phyloP scores from a whole-genome alignment of 37 sponge, comb jelly and placozoan species.

The Spongilla lacustris region DNA sequence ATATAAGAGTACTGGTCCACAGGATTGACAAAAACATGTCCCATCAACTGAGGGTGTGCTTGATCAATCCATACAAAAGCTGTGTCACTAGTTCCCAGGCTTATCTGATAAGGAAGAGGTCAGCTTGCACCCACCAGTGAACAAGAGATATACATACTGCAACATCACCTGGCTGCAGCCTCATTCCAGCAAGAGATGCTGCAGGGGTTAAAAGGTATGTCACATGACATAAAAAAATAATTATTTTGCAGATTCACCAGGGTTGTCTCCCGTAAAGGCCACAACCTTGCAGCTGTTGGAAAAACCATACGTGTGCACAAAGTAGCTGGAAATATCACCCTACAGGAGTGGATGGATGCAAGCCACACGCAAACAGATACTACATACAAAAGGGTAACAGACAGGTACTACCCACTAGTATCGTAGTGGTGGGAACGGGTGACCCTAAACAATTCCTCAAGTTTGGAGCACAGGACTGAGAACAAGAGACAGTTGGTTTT shows the following conservation, averaged over 20 bases:
- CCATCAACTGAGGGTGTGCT: constrained; percentile 85
- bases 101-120: constrained; percentile 1
- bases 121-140: too few species aligned
- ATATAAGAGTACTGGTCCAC: constrained; percentile 79
- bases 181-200: constrained; percentile 89
- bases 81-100: constrained; percentile 95
- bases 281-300: constrained; percentile 65
- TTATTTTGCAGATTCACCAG: constrained; percentile 29
- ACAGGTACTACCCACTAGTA: constrained; percentile 24
- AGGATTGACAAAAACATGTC: constrained; percentile 93
- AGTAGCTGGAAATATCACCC: constrained; percentile 84
- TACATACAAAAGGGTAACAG: neutral
- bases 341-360: constrained; percentile 2
- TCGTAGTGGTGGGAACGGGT: constrained; percentile 74
- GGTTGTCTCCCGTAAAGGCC: constrained; percentile 96
- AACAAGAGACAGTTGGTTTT: neutral
- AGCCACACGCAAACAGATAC: neutral
- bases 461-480: constrained; percentile 63
- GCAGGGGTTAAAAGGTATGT: neutral
- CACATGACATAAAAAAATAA: neutral
- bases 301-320: constrained; percentile 77
- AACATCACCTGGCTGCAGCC: constrained; percentile 82
- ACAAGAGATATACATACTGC: constrained; percentile 44
- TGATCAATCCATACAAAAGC: constrained; percentile 86
- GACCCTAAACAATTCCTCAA: constrained; percentile 66